A percentile compares a stretch with the other conserved stretches of the same genome.
These are phyloP conservation scores for Holothuria leucospilota DNA, from an alignment of 53 echinoderm and acorn worm species.

Conservation along the genomic window DNA sequence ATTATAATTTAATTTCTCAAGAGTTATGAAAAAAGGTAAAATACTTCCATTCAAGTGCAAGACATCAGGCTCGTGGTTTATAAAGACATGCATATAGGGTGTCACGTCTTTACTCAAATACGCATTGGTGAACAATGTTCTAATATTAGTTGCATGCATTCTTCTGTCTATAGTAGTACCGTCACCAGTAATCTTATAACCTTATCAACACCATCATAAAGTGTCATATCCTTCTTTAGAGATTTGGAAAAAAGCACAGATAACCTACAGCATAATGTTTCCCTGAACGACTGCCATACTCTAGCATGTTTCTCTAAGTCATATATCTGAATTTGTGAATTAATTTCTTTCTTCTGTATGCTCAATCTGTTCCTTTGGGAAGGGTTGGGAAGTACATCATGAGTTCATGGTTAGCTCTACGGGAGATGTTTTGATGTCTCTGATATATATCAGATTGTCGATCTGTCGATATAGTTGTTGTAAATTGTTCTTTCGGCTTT, in stretches of 20 bases:
- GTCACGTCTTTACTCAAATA: constrained; percentile 24
- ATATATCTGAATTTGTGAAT: background rate
- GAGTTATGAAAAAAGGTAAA: constrained; percentile 2
- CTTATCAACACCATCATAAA: background rate
- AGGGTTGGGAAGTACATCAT: constrained; percentile 15
- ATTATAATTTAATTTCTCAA: constrained; percentile 23
- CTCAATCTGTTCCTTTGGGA: constrained; percentile 15
- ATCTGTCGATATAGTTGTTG: background rate
- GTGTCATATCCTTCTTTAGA: background rate
- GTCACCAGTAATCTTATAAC: constrained; percentile 20
- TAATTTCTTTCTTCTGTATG: constrained; percentile 15
- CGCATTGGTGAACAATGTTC: background rate
- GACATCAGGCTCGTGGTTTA: constrained; percentile 12
- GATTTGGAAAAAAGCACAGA: background rate
- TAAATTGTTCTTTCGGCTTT: background rate
- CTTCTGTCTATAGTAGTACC: constrained; percentile 13
- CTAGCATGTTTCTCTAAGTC: background rate
- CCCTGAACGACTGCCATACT: background rate
- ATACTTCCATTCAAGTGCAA: constrained; percentile 5
- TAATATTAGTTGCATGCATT: constrained; percentile 8
- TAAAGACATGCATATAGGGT: constrained; percentile 23
- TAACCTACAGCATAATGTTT: background rate
- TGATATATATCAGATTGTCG: constrained; percentile 6
- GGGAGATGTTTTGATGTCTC: constrained; percentile 13
- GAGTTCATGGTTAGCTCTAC: constrained; percentile 2